Conservation (phyloP, 2,888 invertebrate species). For the Tupiocoris notatus region DNA sequence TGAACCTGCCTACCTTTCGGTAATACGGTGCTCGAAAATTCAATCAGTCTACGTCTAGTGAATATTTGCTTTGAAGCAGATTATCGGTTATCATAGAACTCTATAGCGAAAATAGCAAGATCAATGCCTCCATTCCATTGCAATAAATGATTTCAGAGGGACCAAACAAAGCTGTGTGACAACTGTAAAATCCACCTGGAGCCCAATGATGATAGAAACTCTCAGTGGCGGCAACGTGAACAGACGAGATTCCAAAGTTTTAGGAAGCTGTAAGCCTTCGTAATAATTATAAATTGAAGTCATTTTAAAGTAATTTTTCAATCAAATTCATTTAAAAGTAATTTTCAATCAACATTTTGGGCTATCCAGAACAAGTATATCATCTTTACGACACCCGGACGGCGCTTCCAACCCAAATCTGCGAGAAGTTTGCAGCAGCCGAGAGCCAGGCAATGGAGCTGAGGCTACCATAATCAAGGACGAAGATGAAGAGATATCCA, state of each 20-base stretch:
- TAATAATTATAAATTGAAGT: no score
- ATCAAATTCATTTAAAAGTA: neutral
- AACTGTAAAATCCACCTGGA: slow-evolving; percentile 49
- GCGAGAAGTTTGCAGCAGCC: slow-evolving; percentile 59
- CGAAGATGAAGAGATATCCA: slow-evolving; percentile 49
- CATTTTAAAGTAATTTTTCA: no score
- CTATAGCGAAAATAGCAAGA: no score
- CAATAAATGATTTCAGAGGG: slow-evolving; percentile 45
- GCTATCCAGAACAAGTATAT: slow-evolving; percentile 48
- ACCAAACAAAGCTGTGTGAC: slow-evolving; percentile 49
- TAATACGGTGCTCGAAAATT: no score
- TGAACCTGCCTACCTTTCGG: slow-evolving; percentile 69
- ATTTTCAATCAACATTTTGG: neutral
- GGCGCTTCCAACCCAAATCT: slow-evolving; percentile 92
- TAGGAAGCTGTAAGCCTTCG: slow-evolving; percentile 46
- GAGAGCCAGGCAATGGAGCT: slow-evolving; percentile 48
- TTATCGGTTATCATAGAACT: no score
- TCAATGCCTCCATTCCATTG: no score
- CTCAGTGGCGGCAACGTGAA: slow-evolving; percentile 42
- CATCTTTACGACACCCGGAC: slow-evolving; percentile 74
- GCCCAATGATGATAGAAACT: slow-evolving; percentile 23
- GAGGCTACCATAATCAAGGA: slow-evolving; percentile 44
- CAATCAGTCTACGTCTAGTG: no score
- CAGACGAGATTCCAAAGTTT: slow-evolving; percentile 43
- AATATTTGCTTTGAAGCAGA: no score